Conservation (phyloP, 2,113 vertebrate genomes). For the Malurus alboscapulatus region DNA sequence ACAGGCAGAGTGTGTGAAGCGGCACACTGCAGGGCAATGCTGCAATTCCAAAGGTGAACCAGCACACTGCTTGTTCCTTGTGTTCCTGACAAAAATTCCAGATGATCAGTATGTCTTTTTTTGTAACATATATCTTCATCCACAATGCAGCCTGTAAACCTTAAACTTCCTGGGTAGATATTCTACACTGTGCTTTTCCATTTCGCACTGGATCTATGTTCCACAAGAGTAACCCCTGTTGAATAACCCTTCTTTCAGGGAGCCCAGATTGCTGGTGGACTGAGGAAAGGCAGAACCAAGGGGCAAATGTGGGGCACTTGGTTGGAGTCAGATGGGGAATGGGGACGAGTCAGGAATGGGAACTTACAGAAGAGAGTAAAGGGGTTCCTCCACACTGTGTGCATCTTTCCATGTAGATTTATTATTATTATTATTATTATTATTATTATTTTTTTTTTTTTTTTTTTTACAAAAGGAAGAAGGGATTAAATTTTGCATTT, state of each 20-base stretch:
- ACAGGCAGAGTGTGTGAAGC: background rate
- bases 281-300: background rate
- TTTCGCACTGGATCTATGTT: background rate
- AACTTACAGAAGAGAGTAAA: background rate
- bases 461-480: background rate
- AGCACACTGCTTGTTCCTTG: background rate
- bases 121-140: background rate
- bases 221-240: background rate
- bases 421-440: no score
- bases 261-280: rapidly evolving
- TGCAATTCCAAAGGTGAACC: background rate
- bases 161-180: background rate
- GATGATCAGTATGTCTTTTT: background rate
- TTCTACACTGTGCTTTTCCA: background rate
- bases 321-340: background rate
- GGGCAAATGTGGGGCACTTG: background rate
- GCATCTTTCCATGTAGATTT: background rate
- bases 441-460: no score
- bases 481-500: background rate
- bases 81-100: background rate
- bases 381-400: background rate
- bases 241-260: background rate
- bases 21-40: background rate
- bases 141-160: background rate
- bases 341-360: background rate